These are phyloP conservation scores for Odocoileus hemionus DNA, from an alignment of 2,113 vertebrate genomes.

Conservation along the genomic window DNA sequence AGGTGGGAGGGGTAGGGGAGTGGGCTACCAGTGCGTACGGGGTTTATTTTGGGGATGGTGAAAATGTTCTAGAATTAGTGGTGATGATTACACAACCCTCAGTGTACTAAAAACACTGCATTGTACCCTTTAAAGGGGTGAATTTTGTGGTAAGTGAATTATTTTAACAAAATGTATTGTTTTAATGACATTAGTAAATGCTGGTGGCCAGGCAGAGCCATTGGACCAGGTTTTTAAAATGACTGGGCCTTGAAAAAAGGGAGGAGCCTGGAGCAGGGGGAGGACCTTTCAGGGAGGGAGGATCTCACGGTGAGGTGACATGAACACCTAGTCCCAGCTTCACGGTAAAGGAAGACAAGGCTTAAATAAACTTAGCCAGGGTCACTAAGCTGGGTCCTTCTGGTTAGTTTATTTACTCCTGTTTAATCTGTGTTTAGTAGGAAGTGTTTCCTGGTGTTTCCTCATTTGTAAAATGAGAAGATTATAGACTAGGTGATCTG, in stretches of 20 bases:
- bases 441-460: not conserved
- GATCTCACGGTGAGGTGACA: not conserved
- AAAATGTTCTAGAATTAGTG: not conserved
- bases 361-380: not conserved
- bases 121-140: not conserved
- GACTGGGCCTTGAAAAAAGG: not conserved
- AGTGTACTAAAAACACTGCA: not conserved
- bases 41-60: not conserved
- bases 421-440: not conserved
- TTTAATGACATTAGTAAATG: not conserved
- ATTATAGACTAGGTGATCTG: not conserved
- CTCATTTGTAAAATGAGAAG: not conserved
- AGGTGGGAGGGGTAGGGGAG: not conserved
- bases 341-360: no score
- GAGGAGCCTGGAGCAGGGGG: not conserved
- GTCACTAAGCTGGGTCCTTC: not conserved
- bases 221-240: not conserved
- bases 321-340: not conserved
- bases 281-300: not conserved
- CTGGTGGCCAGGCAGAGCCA: not conserved
- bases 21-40: rapidly evolving
- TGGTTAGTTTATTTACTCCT: not conserved
- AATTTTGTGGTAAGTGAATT: not conserved
- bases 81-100: not conserved
- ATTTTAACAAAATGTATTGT: not conserved